Conservation (phyloP, 1,140 invertebrate genomes). For the Pissodes strobi region DNA sequence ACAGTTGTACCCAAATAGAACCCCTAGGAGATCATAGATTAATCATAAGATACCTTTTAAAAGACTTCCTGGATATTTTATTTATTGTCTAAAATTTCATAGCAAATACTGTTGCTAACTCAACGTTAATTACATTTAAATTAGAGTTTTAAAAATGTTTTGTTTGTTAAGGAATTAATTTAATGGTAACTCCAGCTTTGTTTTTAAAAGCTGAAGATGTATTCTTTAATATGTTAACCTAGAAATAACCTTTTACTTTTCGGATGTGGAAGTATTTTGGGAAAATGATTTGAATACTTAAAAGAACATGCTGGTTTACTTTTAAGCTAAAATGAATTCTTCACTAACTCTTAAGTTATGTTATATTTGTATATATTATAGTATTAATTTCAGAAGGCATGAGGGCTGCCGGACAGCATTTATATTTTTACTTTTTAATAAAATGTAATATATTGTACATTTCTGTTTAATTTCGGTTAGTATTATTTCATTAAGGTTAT, state of each 20-base stretch:
- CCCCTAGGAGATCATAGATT: too few species aligned
- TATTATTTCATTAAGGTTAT: conserved; percentile 6
- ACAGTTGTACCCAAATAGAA: too few species aligned
- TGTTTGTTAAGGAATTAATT: too few species aligned
- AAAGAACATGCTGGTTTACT: not conserved
- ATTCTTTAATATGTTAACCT: not conserved
- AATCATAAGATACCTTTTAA: too few species aligned
- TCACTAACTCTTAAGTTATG: not conserved
- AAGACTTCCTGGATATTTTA: too few species aligned
- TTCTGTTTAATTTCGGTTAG: conserved; percentile 8
- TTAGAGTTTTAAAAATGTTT: too few species aligned
- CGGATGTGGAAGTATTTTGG: not conserved
- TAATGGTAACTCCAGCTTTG: too few species aligned
- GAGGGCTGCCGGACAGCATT: conserved; percentile 6
- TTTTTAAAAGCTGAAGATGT: too few species aligned
- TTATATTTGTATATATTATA: conserved; percentile 12
- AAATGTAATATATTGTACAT: conserved; percentile 13
- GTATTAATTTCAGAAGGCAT: conserved; percentile 2
- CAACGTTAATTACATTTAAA: too few species aligned
- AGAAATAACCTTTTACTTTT: not conserved
- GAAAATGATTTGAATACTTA: not conserved
- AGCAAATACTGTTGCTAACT: too few species aligned
- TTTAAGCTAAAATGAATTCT: not conserved
- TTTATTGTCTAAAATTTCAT: too few species aligned
- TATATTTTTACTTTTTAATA: conserved; percentile 22